These are phyloP conservation scores for Amiota mariae DNA, from an alignment of 2,888 invertebrate species.

Conservation along the genomic window DNA sequence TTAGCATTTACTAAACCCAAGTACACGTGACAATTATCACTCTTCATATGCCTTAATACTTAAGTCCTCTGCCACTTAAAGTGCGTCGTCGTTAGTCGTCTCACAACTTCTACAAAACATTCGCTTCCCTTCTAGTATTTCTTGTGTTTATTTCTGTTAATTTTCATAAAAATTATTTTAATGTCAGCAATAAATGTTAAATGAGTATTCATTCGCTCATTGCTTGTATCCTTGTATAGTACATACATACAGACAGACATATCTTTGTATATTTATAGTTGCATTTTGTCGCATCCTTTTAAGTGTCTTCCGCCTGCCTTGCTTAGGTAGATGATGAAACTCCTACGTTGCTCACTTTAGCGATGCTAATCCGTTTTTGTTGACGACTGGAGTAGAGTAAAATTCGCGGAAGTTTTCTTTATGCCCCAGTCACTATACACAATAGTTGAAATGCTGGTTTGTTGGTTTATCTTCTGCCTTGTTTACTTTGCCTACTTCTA, in stretches of 20 bases:
- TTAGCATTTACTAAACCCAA: background rate
- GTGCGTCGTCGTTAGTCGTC: background rate
- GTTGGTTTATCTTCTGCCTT: too few species aligned
- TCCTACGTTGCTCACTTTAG: constrained; percentile 7
- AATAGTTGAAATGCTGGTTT: too few species aligned
- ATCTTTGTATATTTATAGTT: background rate
- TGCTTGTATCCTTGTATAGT: background rate
- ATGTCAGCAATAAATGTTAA: constrained; percentile 50
- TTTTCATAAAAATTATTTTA: constrained; percentile 59
- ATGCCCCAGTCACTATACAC: background rate
- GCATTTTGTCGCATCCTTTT: too few species aligned
- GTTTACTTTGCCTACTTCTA: too few species aligned
- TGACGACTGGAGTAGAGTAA: background rate
- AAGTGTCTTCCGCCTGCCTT: too few species aligned
- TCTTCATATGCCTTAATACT: constrained; percentile 18
- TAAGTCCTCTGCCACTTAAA: constrained; percentile 22
- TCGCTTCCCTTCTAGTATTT: background rate
- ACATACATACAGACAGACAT: background rate
- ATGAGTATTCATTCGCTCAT: constrained; percentile 31
- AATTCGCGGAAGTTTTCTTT: constrained; percentile 3
- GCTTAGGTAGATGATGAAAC: too few species aligned
- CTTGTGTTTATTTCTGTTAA: constrained; percentile 48
- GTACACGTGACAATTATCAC: constrained; percentile 52
- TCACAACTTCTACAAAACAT: too few species aligned
- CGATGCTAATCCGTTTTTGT: constrained; percentile 26